Percentiles rank a stretch among this genome's conserved stretches.
phyloP scores from a whole-genome alignment of 2,797 vertebrate species.

The Poeciliopsis infans region DNA sequence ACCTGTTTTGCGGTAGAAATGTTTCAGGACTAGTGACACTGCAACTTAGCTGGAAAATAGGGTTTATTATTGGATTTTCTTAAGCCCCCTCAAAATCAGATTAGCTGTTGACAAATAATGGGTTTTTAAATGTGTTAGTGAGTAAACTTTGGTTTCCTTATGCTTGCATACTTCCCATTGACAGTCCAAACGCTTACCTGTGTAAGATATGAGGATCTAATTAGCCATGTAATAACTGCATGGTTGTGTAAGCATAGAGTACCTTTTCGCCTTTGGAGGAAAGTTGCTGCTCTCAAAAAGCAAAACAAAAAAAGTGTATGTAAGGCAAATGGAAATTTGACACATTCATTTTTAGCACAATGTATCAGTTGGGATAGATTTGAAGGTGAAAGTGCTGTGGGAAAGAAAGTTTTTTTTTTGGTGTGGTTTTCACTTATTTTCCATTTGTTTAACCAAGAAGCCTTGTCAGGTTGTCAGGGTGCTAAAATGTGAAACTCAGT shows the following conservation, averaged over 20 bases:
- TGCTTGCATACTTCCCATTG: not conserved
- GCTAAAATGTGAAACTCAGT: not conserved
- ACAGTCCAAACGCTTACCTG: not conserved
- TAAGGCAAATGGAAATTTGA: not conserved
- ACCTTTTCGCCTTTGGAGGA: not conserved
- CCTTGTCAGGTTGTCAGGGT: not conserved
- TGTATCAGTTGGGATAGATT: not conserved
- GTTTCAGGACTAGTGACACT: not conserved
- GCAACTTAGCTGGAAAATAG: not conserved
- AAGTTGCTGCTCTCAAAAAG: not conserved
- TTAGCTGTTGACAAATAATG: not conserved
- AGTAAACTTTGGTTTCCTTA: not conserved
- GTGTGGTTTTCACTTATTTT: not conserved
- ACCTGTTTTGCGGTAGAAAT: not conserved
- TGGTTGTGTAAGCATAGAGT: not conserved
- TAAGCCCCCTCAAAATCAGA: not conserved
- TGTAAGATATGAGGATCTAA: not conserved
- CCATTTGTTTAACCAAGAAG: not conserved
- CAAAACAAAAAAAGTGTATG: not conserved
- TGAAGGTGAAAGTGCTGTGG: not conserved
- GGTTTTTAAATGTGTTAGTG: not conserved
- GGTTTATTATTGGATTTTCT: not conserved
- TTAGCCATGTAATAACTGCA: not conserved
- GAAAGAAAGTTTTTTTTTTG: not conserved
- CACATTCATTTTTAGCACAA: not conserved